Conservation (phyloP, 2,888 invertebrate genomes). For the Limnephilus marmoratus region DNA sequence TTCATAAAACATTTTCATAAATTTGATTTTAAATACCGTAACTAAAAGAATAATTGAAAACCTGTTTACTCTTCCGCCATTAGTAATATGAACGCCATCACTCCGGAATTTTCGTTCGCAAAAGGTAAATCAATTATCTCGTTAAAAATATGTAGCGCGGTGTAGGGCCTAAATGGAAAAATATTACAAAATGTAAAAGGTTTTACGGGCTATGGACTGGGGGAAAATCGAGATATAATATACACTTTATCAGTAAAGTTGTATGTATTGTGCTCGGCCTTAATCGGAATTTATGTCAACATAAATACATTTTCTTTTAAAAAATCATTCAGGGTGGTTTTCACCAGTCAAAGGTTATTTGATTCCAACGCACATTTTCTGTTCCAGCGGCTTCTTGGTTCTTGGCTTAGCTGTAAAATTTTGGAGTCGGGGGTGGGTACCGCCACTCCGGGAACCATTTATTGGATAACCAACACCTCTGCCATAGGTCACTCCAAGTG, state of each 20-base stretch:
- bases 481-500: too few relatives aligned
- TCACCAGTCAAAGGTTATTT: not conserved
- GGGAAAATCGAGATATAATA: constrained; percentile 18
- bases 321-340: constrained; percentile 3
- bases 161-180: constrained; percentile 24
- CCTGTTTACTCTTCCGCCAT: not conserved
- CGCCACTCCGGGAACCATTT: too few relatives aligned
- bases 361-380: not conserved
- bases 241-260: not conserved
- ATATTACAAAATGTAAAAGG: constrained; percentile 42
- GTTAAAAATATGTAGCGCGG: constrained; percentile 21
- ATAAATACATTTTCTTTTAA: constrained; percentile 5
- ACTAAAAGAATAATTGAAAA: not conserved
- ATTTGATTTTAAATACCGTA: not conserved
- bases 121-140: constrained; percentile 42
- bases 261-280: not conserved
- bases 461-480: too few relatives aligned
- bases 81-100: not conserved
- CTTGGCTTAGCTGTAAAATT: not conserved
- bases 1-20: not conserved
- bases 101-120: not conserved
- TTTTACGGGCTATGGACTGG: constrained; percentile 17
- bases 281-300: constrained; percentile 7
- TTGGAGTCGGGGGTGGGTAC: too few relatives aligned
- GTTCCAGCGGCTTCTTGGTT: not conserved